Percentiles rank a stretch among this genome's conserved stretches.
phyloP scores from a whole-genome alignment of 2,113 vertebrate species.

The Stictonetta naevosa region DNA sequence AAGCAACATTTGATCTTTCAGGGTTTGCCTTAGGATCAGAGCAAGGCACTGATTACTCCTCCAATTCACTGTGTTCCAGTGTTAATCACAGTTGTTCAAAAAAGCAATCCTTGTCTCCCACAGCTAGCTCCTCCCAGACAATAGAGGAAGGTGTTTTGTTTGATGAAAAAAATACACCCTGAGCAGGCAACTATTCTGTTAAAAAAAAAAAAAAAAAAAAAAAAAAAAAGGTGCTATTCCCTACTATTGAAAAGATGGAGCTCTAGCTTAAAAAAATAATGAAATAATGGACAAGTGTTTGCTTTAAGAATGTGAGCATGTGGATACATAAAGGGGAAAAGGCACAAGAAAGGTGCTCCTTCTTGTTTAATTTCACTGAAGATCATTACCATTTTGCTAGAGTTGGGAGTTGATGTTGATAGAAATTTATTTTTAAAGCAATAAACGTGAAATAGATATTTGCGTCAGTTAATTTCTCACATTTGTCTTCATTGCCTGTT shows the following conservation, averaged over 20 bases:
- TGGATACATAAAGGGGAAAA: background rate
- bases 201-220: too few relatives aligned
- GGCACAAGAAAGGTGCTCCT: accelerated
- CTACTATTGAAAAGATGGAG: background rate
- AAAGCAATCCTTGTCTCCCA: background rate
- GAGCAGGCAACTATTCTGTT: background rate
- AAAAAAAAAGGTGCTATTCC: background rate
- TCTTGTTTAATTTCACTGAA: background rate
- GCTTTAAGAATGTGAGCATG: background rate
- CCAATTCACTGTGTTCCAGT: background rate
- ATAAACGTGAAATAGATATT: background rate
- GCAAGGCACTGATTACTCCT: background rate
- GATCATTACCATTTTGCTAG: background rate
- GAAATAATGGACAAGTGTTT: background rate
- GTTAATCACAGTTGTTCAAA: background rate
- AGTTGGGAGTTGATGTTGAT: background rate
- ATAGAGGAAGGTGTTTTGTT: background rate
- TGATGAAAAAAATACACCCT: background rate
- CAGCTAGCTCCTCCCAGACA: background rate
- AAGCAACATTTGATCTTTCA: accelerated
- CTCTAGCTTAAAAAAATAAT: background rate
- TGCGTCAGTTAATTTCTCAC: background rate
- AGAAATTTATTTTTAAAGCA: background rate
- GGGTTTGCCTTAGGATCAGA: background rate
- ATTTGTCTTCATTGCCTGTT: background rate